phyloP scores from a whole-genome alignment of 1,140 invertebrate genomes.

The Nephila pilipes region DNA sequence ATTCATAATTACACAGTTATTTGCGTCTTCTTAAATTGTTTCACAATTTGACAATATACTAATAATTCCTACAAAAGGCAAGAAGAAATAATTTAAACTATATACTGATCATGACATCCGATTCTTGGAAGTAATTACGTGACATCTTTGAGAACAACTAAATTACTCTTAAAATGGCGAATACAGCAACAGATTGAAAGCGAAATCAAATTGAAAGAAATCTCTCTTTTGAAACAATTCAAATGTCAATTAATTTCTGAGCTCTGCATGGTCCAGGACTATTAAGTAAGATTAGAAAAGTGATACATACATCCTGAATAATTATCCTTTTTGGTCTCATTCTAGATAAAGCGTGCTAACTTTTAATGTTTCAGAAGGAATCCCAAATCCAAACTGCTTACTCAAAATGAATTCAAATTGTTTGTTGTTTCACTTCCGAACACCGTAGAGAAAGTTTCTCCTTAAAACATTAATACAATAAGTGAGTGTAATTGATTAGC shows the following conservation, averaged over 20 bases:
- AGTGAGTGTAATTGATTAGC: slow-evolving; percentile 54
- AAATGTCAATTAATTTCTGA: background rate
- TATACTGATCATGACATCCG: background rate
- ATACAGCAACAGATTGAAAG: background rate
- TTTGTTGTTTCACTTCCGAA: background rate
- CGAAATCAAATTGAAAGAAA: background rate
- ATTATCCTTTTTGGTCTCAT: background rate
- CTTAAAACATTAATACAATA: background rate
- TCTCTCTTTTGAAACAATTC: background rate
- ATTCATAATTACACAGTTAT: no score
- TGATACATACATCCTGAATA: background rate
- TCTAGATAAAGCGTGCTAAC: background rate
- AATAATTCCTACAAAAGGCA: no score
- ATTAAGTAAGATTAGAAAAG: slow-evolving; percentile 14
- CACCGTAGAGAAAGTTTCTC: background rate
- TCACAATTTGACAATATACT: no score
- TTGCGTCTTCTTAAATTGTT: no score
- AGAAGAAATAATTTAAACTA: no score
- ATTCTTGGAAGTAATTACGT: background rate
- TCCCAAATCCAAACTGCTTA: background rate
- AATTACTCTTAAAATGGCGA: background rate
- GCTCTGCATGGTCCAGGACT: background rate
- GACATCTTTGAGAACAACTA: background rate
- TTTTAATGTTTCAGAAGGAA: background rate
- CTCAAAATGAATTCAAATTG: slow-evolving; percentile 7